These are phyloP conservation scores for Solen grandis DNA, from an alignment of 1,140 invertebrate genomes.

Conservation along the genomic window DNA sequence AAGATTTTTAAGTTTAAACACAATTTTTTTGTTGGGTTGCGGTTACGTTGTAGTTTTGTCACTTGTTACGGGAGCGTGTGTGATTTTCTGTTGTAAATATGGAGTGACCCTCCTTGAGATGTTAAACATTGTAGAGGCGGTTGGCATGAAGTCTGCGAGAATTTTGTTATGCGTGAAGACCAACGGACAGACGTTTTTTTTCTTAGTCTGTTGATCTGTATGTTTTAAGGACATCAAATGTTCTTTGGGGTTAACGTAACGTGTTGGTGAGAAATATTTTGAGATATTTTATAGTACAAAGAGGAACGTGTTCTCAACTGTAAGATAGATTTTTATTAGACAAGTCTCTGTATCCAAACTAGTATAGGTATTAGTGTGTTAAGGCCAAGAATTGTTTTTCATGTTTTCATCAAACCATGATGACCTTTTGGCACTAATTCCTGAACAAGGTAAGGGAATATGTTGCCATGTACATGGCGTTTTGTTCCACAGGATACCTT, in stretches of 20 bases:
- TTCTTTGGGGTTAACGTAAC: too few species aligned
- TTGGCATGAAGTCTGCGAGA: neutral
- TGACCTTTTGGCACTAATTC: neutral
- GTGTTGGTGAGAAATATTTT: too few species aligned
- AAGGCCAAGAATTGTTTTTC: neutral
- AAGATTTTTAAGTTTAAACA: neutral
- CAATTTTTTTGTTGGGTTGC: neutral
- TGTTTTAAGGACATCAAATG: neutral
- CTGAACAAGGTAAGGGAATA: neutral
- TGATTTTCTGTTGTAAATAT: neutral
- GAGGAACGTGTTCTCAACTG: neutral
- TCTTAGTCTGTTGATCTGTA: neutral
- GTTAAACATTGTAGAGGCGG: neutral
- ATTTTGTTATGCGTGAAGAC: neutral
- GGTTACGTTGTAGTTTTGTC: neutral
- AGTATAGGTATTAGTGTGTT: neutral
- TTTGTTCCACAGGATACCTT: neutral
- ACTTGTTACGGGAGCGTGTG: neutral
- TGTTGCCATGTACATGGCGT: neutral
- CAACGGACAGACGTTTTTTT: neutral
- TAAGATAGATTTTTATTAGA: neutral
- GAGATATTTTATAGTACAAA: neutral
- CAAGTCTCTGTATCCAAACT: neutral
- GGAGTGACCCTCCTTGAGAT: neutral
- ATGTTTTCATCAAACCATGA: neutral